phyloP scores from a whole-genome alignment of 2,113 vertebrate species.

The Scophthalmus maximus region DNA sequence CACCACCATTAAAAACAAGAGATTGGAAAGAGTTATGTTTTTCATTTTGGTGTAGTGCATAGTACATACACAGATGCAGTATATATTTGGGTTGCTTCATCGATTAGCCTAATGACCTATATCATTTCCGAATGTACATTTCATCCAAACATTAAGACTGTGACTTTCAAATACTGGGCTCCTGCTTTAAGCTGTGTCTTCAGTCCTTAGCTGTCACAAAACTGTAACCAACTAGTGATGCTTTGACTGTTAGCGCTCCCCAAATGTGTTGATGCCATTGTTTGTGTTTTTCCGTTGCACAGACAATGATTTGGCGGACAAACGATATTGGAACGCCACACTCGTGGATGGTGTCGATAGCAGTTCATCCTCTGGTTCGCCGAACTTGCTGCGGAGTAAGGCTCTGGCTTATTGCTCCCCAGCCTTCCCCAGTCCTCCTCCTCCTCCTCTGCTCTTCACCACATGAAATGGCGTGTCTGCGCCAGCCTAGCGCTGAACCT shows the following conservation, averaged over 20 bases:
- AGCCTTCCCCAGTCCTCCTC: conserved; percentile 58
- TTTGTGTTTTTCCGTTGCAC: conserved; percentile 63
- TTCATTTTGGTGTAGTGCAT: neutral
- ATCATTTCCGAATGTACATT: no score
- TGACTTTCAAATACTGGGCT: no score
- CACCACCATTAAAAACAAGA: conserved; percentile 42
- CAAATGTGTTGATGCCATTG: conserved; percentile 65
- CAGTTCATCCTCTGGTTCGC: conserved; percentile 68
- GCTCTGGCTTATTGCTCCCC: conserved; percentile 67
- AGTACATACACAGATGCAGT: neutral
- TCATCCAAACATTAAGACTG: no score
- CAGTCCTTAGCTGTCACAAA: neutral
- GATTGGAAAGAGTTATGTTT: conserved; percentile 22
- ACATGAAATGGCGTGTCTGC: conserved; percentile 82
- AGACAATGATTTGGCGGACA: conserved; percentile 39
- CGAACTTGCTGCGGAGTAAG: conserved; percentile 57
- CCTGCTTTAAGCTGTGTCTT: no score
- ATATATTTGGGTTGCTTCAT: no score
- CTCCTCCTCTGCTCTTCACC: conserved; percentile 75
- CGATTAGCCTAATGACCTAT: no score
- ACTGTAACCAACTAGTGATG: conserved; percentile 8
- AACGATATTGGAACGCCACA: conserved; percentile 61
- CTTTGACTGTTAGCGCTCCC: conserved; percentile 41
- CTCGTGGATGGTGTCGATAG: conserved; percentile 71
- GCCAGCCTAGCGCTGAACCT: conserved; percentile 81